phyloP scores from a whole-genome alignment of 2,797 vertebrate genomes.

The Syncerus caffer region DNA sequence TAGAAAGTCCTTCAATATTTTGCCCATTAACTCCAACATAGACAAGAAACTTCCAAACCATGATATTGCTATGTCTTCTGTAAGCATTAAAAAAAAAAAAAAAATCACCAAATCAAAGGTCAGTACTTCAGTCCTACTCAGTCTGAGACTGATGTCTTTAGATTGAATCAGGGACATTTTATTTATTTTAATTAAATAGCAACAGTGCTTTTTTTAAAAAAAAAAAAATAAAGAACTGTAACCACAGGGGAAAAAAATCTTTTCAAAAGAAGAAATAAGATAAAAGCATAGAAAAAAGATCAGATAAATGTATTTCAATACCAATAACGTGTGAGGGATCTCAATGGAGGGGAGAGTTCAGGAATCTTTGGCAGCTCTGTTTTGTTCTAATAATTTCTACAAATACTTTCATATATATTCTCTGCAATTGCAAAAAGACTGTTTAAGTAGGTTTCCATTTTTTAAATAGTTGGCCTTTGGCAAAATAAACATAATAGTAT shows the following conservation, averaged over 20 bases:
- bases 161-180: background rate
- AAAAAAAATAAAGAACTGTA: background rate
- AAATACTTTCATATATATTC: background rate
- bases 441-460: background rate
- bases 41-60: background rate
- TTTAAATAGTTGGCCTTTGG: background rate
- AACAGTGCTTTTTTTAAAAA: background rate
- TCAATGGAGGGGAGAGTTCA: background rate
- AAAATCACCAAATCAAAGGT: background rate
- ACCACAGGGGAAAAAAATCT: background rate
- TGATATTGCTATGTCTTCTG: background rate
- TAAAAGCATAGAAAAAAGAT: background rate
- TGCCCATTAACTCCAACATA: background rate
- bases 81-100: background rate
- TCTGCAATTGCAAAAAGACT: background rate
- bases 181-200: conserved; percentile 8
- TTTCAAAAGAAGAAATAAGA: background rate
- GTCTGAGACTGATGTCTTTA: background rate
- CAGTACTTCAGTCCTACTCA: background rate
- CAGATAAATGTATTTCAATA: background rate
- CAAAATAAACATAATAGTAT: background rate
- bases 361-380: background rate
- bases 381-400: background rate
- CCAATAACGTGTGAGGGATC: background rate
- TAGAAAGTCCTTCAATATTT: background rate